These are phyloP conservation scores for Latheticus oryzae DNA, from an alignment of 2,888 invertebrate species.

Conservation along the genomic window DNA sequence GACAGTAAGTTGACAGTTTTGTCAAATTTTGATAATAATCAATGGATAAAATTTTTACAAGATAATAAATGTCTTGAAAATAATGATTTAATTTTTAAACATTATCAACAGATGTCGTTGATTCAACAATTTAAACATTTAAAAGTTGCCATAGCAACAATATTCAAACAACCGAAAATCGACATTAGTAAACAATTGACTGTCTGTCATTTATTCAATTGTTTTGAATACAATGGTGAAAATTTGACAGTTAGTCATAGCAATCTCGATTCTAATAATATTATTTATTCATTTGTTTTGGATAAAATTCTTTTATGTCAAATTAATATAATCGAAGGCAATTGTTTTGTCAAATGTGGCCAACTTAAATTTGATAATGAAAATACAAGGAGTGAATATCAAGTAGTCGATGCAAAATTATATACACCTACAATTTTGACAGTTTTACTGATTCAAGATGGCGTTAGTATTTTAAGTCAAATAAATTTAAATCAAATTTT, in stretches of 20 bases:
- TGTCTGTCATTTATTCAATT: conserved; percentile 67
- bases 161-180: conserved; percentile 76
- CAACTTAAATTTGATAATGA: conserved; percentile 69
- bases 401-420: conserved; percentile 79
- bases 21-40: conserved; percentile 78
- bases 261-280: conserved; percentile 67
- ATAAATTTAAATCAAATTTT: conserved; percentile 51
- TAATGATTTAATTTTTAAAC: conserved; percentile 79
- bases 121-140: conserved; percentile 84
- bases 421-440: conserved; percentile 80
- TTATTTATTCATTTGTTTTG: conserved; percentile 67
- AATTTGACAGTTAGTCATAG: conserved; percentile 67
- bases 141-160: conserved; percentile 72
- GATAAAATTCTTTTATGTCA: conserved; percentile 69
- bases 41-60: conserved; percentile 81
- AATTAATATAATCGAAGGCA: conserved; percentile 54
- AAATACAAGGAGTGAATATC: conserved; percentile 59
- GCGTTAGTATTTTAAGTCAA: conserved; percentile 56
- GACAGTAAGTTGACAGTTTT: conserved; percentile 79
- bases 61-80: conserved; percentile 79
- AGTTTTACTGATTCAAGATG: conserved; percentile 73
- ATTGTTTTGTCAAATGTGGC: conserved; percentile 64
- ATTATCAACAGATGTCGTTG: conserved; percentile 80
- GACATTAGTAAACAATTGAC: conserved; percentile 74
- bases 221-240: conserved; percentile 49